Base-by-base conservation (phyloP, 1,140 invertebrate genomes). In the Procambarus virginalis region DNA sequence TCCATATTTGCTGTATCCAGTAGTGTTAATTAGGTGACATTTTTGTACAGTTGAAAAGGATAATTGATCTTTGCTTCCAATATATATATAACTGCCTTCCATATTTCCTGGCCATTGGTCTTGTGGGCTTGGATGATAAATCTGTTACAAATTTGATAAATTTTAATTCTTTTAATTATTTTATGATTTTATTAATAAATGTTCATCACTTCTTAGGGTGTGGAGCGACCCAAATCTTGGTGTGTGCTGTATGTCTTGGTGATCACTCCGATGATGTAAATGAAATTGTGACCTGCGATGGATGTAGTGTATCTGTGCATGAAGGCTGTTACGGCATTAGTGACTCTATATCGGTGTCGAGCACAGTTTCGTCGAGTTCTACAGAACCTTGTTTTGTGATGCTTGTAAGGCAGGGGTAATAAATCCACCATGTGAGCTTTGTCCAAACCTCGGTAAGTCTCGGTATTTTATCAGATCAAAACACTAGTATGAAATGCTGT, bases 331-430 rank as follows among this genome's bases (percentile, higher is more conserved):
- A 99, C 94, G 98, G 98, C n/a, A 97, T 99, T 49, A 97, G 97
- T 77, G 98, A 99, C 93, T 96, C 96, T 55, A 96, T 97, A 49
- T 98, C 98, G 94, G 96, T 98, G 88, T 97, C 97, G 2, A 98
- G 97, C 93, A 97, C 97, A 22, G 96, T 97, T 84, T 99, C 98
- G 10, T 96, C 97, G 0, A 97, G 97, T 80, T 98, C 98, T 64
- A 99, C 98, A 2, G 98, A 98, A 92, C 98, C 98, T 0, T 99
- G 98, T 99, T 99, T 94, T 99, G 98, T 95, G 98, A 99, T 94
- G 97, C 98, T n/a, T 99, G 98, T 92, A 98, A 97, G 93, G 98
- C 97, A 70, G 97, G 97, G 2, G 95, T 97, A 10, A 96, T 95
- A 49, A 96, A 97, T 94, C 98, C 98, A 0, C 95, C 95, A 22